A percentile compares a stretch with the other conserved stretches of the same genome.
Evolutionary conservation across 2,113 vertebrate species (phyloP).

Genomic region (Callionymus lyra): DNA sequence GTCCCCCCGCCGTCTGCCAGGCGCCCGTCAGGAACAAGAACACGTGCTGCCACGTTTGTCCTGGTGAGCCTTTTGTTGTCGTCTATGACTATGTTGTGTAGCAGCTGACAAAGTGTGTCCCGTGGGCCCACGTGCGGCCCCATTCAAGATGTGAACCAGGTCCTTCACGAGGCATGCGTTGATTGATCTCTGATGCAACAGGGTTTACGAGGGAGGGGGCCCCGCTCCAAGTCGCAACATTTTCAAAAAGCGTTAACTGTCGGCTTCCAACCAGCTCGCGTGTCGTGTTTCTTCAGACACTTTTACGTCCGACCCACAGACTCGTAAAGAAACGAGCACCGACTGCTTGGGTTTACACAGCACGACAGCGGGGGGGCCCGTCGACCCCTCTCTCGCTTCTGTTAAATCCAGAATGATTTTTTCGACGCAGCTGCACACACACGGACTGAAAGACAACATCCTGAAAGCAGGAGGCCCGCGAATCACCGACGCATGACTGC

Average conservation of each 20-base stretch:
- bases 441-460: slow-evolving; percentile 30
- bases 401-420: slow-evolving; percentile 11
- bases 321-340: slow-evolving; percentile 55
- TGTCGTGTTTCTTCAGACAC: slow-evolving; percentile 25
- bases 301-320: slow-evolving; percentile 47
- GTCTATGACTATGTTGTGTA: too few species aligned
- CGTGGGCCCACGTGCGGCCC: too few species aligned
- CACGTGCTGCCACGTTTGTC: slow-evolving; percentile 67
- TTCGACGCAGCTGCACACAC: slow-evolving; percentile 33
- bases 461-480: slow-evolving; percentile 38
- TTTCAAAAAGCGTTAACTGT: too few species aligned
- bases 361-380: slow-evolving; percentile 23
- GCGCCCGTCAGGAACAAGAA: slow-evolving; percentile 59
- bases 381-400: slow-evolving; percentile 7
- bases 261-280: slow-evolving; percentile 23
- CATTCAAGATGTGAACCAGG: too few species aligned
- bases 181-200: slow-evolving; percentile 18
- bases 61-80: slow-evolving; percentile 55
- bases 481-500: slow-evolving; percentile 56
- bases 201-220: slow-evolving; percentile 16
- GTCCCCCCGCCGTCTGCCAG: slow-evolving; percentile 71
- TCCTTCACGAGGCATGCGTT: neutral
- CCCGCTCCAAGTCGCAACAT: neutral
- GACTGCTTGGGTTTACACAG: slow-evolving; percentile 41
- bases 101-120: too few species aligned